phyloP scores from a whole-genome alignment of 2,888 invertebrate species.

The Chloroclysta siterata region DNA sequence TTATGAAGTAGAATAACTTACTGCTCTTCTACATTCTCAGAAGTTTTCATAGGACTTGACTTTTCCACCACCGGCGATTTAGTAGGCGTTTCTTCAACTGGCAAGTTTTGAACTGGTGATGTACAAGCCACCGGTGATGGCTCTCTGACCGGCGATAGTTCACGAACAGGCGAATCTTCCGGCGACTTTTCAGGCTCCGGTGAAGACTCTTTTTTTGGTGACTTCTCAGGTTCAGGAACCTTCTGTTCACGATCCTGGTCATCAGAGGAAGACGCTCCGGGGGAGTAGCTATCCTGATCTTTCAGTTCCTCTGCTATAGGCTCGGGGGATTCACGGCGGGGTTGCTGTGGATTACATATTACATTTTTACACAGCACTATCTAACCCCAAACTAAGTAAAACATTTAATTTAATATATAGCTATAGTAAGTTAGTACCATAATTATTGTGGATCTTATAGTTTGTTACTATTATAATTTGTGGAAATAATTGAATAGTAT shows the following conservation, averaged over 20 bases:
- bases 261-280: conserved; percentile 28
- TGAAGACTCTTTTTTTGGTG: background rate
- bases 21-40: conserved; percentile 47
- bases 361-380: background rate
- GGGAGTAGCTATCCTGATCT: conserved; percentile 48
- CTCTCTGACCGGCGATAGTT: conserved; percentile 7
- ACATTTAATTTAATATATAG: no score
- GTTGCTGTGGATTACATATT: conserved; percentile 39
- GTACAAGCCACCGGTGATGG: background rate
- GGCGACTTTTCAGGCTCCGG: conserved; percentile 10
- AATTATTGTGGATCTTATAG: no score
- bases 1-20: no score
- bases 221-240: conserved; percentile 11
- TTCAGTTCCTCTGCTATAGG: conserved; percentile 60
- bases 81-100: background rate
- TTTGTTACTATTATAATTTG: no score
- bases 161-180: conserved; percentile 6
- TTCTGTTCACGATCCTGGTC: conserved; percentile 6
- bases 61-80: conserved; percentile 1
- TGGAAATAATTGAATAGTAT: no score
- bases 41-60: background rate
- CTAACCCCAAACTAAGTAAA: no score
- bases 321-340: conserved; percentile 64
- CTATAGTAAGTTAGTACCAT: no score
- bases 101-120: background rate